phyloP scores from a whole-genome alignment of 1,140 invertebrate species.

The Psix sp. region DNA sequence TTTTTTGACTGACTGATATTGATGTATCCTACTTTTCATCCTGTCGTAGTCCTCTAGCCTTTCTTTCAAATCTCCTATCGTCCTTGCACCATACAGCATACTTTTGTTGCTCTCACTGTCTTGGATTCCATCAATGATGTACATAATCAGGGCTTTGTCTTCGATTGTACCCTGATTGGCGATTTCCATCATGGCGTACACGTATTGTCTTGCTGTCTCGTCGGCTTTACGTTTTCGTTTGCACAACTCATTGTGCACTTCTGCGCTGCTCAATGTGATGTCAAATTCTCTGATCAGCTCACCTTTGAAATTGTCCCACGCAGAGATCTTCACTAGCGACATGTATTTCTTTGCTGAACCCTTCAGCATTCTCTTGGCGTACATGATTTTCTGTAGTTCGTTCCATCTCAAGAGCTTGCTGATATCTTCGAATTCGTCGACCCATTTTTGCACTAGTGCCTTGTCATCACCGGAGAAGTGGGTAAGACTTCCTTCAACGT shows the following conservation, averaged over 20 bases:
- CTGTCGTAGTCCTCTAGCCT: conserved; percentile 16
- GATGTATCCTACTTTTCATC: conserved; percentile 4
- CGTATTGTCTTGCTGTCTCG: conserved; percentile 12
- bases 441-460: conserved; percentile 13
- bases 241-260: conserved; percentile 1
- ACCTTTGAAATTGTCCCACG: conserved; percentile 2
- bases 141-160: conserved; percentile 6
- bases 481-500: conserved; percentile 19
- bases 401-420: conserved; percentile 14
- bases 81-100: conserved; percentile 11
- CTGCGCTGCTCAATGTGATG: conserved; percentile 1
- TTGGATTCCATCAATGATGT: conserved; percentile 22
- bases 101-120: conserved; percentile 18
- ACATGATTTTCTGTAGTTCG: conserved; percentile 22
- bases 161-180: conserved; percentile 14
- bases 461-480: conserved; percentile 22
- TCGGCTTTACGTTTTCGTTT: conserved; percentile 4
- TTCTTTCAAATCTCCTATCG: not conserved
- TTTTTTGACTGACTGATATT: conserved; percentile 11
- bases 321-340: not conserved
- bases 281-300: conserved; percentile 6
- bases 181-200: conserved; percentile 27
- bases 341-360: conserved; percentile 23
- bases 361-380: conserved; percentile 24
- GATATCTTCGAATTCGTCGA: conserved; percentile 23